Evolutionary conservation across 1,140 invertebrate genomes (phyloP).

Genomic region (Nomia melanderi): DNA sequence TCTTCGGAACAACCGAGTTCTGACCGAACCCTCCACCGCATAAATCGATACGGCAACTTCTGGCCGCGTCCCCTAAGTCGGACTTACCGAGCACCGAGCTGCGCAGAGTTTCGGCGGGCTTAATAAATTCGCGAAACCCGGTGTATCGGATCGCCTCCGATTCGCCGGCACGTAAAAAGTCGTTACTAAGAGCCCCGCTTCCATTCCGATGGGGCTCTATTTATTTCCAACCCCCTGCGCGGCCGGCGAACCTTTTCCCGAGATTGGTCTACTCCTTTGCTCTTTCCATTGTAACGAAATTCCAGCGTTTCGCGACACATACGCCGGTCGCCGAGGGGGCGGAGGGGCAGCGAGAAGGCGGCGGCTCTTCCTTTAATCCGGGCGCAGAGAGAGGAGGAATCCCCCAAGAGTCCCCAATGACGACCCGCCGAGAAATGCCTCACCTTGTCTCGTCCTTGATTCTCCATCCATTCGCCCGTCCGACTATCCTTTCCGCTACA

Average conservation of each 20-base stretch:
- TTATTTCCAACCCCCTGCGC: slow-evolving; percentile 8
- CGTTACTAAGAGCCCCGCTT: background rate
- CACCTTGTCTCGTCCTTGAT: slow-evolving; percentile 34
- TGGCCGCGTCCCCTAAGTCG: background rate
- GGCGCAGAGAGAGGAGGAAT: slow-evolving; percentile 53
- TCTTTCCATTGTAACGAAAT: slow-evolving; percentile 51
- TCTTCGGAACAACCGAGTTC: background rate
- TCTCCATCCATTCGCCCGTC: slow-evolving; percentile 21
- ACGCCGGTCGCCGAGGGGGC: background rate
- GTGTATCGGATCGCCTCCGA: background rate
- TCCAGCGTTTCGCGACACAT: slow-evolving; percentile 42
- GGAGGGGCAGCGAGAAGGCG: background rate
- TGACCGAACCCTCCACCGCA: background rate
- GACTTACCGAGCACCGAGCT: background rate
- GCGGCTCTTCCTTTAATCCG: slow-evolving; percentile 53
- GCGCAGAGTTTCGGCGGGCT: background rate
- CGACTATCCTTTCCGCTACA: slow-evolving; percentile 7
- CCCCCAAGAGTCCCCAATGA: slow-evolving; percentile 46
- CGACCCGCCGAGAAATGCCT: slow-evolving; percentile 49
- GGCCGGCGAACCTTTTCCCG: slow-evolving; percentile 33
- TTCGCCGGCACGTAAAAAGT: slow-evolving; percentile 13
- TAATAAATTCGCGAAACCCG: slow-evolving; percentile 16
- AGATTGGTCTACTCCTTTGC: slow-evolving; percentile 55
- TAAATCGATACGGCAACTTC: background rate
- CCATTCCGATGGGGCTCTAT: slow-evolving; percentile 10